Evolutionary conservation across 2,113 vertebrate genomes (phyloP), one percentile per base, ranked within the genome.

Genomic region (Irena cyanogastra): DNA sequence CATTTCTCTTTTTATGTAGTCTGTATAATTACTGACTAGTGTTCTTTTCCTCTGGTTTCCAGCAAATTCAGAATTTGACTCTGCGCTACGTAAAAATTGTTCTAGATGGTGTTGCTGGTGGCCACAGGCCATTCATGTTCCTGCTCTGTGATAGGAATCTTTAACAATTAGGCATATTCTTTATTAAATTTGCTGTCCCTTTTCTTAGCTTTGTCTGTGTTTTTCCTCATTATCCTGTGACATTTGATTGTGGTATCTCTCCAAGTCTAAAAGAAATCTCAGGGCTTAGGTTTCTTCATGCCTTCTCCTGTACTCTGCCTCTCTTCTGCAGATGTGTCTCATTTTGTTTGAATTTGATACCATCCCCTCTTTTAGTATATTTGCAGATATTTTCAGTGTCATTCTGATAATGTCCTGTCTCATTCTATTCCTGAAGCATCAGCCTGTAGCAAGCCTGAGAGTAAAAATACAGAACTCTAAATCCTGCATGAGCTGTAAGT

Each of bases 191-290:
- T 80, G 17, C 26, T 22, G 39, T 37, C 8, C 12, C 7, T 69
- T 69, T 52, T 54, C 17, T 66, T 54, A 64, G 17, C 9, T 60
- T 57, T 41, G 6, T 66, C 8, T 74, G 0, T 54, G 8, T 28
- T 88, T 83, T 57, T 54, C 15, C 4, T 81, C 16, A 33, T 56
- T 23, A 8, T 91, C 14, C 16, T 60, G 5, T 49, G 65, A 53
- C 7, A 41, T 47, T 20, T 59, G 22, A 4, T 47, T 45, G 18
- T 9, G 35, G 2, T 39, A 14, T 45, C 18, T 0, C 0, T 53
- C 21, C 18, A 50, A 37, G 11, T 74, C 6, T 49, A 3, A 22
- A 45, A 37, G 42, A 74, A 61, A 49, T 86, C 18, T 37, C 8
- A 26, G 53, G 6, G 49, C 6, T 84, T 74, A 42, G 0, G 0